A percentile compares a stretch with the other conserved stretches of the same genome.
These are phyloP conservation scores for Baccha elongata DNA, from an alignment of 2,888 invertebrate genomes.

Conservation along the genomic window DNA sequence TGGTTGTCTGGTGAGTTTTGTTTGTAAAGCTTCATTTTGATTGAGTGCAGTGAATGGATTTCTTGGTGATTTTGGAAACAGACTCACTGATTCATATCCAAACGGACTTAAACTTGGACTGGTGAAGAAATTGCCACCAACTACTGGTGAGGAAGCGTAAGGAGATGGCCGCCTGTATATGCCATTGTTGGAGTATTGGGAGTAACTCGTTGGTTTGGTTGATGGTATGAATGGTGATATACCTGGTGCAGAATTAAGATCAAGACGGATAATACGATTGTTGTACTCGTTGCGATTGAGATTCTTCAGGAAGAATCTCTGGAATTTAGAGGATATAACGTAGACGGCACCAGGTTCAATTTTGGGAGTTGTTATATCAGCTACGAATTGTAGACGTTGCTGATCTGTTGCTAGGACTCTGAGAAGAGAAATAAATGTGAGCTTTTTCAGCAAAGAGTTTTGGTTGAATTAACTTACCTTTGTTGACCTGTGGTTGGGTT, in stretches of 20 bases:
- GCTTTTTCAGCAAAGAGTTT: background rate
- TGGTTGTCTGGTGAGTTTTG: slow-evolving; percentile 69
- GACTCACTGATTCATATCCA: slow-evolving; percentile 77
- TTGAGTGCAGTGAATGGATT: slow-evolving; percentile 81
- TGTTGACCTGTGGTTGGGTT: slow-evolving; percentile 89
- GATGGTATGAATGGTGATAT: slow-evolving; percentile 28
- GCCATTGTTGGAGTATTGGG: slow-evolving; percentile 52
- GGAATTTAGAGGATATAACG: slow-evolving; percentile 89
- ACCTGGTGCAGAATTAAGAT: slow-evolving; percentile 71
- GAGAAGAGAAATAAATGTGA: too few species aligned
- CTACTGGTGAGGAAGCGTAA: slow-evolving; percentile 47
- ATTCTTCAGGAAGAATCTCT: slow-evolving; percentile 89
- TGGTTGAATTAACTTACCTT: slow-evolving; percentile 82
- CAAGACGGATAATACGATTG: slow-evolving; percentile 87
- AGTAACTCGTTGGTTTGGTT: slow-evolving; percentile 22
- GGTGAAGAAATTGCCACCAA: slow-evolving; percentile 75
- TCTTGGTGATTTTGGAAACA: slow-evolving; percentile 77
- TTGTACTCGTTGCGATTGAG: slow-evolving; percentile 88
- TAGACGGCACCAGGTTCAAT: slow-evolving; percentile 89
- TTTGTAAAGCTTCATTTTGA: slow-evolving; percentile 79
- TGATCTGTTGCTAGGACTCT: slow-evolving; percentile 89
- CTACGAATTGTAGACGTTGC: slow-evolving; percentile 89
- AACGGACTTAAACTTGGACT: slow-evolving; percentile 76
- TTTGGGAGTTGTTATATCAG: slow-evolving; percentile 88
- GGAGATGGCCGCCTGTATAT: slow-evolving; percentile 63